Conservation (phyloP, 2,888 invertebrate genomes). For the Bruchidius siliquastri region DNA sequence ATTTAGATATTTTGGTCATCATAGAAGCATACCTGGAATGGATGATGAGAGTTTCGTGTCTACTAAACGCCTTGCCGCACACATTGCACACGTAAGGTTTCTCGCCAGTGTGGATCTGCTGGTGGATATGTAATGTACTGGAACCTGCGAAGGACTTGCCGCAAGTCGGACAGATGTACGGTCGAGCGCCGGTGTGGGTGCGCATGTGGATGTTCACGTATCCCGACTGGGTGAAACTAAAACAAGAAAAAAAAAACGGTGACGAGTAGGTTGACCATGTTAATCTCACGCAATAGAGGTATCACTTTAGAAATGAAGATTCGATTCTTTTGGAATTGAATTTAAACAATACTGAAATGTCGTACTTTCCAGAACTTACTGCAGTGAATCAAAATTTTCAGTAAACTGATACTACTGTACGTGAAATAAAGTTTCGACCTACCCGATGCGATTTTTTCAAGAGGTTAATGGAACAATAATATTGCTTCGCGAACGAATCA, state of each 20-base stretch:
- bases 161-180: constrained; percentile 46
- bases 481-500: too few species aligned
- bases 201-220: constrained; percentile 49
- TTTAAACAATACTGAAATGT: too few species aligned
- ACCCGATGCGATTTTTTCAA: too few species aligned
- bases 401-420: too few species aligned
- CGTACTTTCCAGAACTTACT: too few species aligned
- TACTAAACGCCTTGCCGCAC: constrained; percentile 44
- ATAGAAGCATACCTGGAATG: constrained; percentile 30
- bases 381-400: too few species aligned
- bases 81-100: constrained; percentile 44
- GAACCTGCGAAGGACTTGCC: constrained; percentile 48
- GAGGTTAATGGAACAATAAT: too few species aligned
- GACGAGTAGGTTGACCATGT: too few species aligned
- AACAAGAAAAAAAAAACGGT: constrained; percentile 9
- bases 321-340: too few species aligned
- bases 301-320: too few species aligned
- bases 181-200: constrained; percentile 47
- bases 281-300: too few species aligned
- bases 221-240: constrained; percentile 48
- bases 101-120: constrained; percentile 46
- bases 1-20: constrained; percentile 1
- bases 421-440: too few species aligned
- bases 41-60: constrained; percentile 45
- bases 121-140: constrained; percentile 45